These are phyloP conservation scores for Cynocephalus volans DNA, from an alignment of 2,113 vertebrate species.

Conservation along the genomic window DNA sequence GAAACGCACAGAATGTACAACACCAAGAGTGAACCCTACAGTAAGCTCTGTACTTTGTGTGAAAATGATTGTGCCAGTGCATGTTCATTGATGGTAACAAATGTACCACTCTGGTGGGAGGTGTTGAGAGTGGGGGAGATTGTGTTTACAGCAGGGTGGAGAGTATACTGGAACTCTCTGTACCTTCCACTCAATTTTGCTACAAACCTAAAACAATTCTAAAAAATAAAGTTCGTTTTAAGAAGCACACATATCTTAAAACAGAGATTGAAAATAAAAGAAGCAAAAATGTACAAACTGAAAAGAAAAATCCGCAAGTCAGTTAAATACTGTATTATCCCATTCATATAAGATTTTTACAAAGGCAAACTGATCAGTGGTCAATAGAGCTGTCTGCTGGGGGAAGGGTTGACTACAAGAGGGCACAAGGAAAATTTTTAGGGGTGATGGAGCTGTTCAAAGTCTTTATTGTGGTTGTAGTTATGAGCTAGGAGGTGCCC, in stretches of 20 bases:
- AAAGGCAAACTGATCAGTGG: not conserved
- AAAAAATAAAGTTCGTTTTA: not conserved
- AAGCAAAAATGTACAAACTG: not conserved
- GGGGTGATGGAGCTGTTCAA: not conserved
- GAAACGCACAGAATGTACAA: not conserved
- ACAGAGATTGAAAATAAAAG: not conserved
- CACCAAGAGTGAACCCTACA: not conserved
- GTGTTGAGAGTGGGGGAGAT: accelerated
- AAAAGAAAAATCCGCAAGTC: not conserved
- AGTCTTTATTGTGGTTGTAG: not conserved
- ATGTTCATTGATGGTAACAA: accelerated
- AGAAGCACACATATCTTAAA: not conserved
- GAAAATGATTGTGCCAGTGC: accelerated
- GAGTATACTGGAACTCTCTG: not conserved
- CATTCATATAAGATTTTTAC: not conserved
- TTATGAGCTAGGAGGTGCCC: not conserved
- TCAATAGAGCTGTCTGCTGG: accelerated
- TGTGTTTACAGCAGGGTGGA: accelerated
- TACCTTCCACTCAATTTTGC: not conserved
- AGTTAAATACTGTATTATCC: not conserved
- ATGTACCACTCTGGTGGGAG: accelerated
- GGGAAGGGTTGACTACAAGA: accelerated
- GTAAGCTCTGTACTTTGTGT: not conserved
- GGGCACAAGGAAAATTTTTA: not conserved
- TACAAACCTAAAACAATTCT: not conserved